Base-by-base conservation (phyloP, 1,140 invertebrate genomes). In the Lepidotrigona ventralis region DNA sequence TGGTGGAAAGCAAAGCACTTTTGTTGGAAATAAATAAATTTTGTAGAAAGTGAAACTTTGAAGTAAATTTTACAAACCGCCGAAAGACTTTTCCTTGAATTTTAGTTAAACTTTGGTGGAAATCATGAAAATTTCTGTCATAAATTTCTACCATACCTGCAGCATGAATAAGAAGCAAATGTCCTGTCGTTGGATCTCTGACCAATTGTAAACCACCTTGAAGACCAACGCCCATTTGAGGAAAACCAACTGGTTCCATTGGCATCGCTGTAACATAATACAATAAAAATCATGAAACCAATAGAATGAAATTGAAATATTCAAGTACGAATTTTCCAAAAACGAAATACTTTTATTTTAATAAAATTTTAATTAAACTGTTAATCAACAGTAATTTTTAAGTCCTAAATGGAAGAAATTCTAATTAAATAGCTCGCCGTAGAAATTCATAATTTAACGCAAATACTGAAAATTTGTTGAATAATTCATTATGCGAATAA, bases 171-270 rank as follows among this genome's bases (percentile, higher is more conserved):
- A 98, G 95, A 68, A 98, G 95, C 60, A 98, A 94, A 83, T 97
- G 97, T 60, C 97, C 97, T 29, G 96, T 97, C 23, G 97, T 95
- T 39, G 97, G 97, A 93, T 98, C 97, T 71, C 97, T 95, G 68
- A 97, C 96, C 86, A 98, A 95, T 93, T 98, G 97, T 14, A 92
- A 77, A 33, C 91, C 91, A 39, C 87, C 84, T 86, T 93, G 93
- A 46, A 93, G 89, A 70, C 93, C 93, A 46, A 93, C 91, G 39
- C 93, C 92, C 88, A 94, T 91, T 84, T 94, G 93, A 46, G 93
- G 91, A 93, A 97, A 96, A 77, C 96, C 96, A 79, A 96, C 95
- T 69, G 96, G 95, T 81, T 96, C 95, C 92, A 96, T 94, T 75
- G 96, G 95, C 95, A 95, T 96, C 91, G 94, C 93, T 94, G 87